Evolutionary conservation across 1,140 invertebrate species (phyloP), one percentile per base, ranked within the genome.

Genomic region (Anadara kagoshimensis): DNA sequence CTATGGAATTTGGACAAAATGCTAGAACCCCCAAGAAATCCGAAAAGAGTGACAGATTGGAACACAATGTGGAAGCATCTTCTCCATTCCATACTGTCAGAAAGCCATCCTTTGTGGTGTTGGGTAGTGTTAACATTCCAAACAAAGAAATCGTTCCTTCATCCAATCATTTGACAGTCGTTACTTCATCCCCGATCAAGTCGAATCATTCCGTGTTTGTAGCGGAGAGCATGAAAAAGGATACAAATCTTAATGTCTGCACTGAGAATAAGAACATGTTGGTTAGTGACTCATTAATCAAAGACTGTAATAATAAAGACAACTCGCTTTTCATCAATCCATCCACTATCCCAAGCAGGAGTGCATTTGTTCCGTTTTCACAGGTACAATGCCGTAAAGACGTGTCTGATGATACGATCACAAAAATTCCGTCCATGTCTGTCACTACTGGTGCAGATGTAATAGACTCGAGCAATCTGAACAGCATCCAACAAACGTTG

Each of bases 291-390:
- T 36, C 29, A 36, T 36, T 36, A 36, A 36, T 36, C 29, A 36
- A 36, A 36, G 29, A 36, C 29, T 3, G 8, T 11, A 62, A n/a
- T 36, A 29, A 53, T 5, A 64, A 36, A 20, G 62, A 64, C 36
- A 16, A 8, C 26, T 26, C 61, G 0, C 7, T 3, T 63, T 45
- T 63, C 0, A 63, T 63, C 2, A 63, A 26, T 26, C 26, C 72
- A 10, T 47, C 69, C 10, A 63, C 69, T 56, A 58, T 65, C 26
- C 77, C 78, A 44, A 56, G 75, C 20, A 70, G 78, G 51, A 83
- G 81, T 73, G 81, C 81, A 12, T 83, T 83, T 75, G 81, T 83
- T 36, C 81, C 81, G n/a, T 79, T 83, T 45, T 77, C 80, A 20
- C 69, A 56, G 43, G 44, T 54, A 20, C 66, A 41, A 14, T 58